These are phyloP conservation scores for Mystacides longicornis DNA, from an alignment of 2,888 invertebrate species.

Conservation along the genomic window DNA sequence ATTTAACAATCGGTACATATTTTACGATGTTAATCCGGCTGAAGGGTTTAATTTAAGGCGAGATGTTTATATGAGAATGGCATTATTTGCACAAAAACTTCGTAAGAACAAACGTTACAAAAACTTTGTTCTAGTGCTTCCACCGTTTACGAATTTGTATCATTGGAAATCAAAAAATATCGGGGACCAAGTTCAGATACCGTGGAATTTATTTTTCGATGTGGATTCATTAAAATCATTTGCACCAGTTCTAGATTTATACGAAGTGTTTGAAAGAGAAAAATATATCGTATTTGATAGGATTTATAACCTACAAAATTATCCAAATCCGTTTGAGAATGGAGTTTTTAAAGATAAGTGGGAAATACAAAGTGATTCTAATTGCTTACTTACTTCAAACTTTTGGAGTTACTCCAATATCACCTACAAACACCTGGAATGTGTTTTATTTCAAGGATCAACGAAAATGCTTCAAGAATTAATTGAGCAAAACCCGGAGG, in stretches of 20 bases:
- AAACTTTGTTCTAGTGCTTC: conserved; percentile 60
- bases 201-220: conserved; percentile 86
- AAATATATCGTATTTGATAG: conserved; percentile 54
- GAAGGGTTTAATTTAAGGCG: conserved; percentile 96
- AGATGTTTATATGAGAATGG: conserved; percentile 92
- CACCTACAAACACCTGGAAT: conserved; percentile 56
- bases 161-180: conserved; percentile 73
- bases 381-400: conserved; percentile 35
- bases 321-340: conserved; percentile 73
- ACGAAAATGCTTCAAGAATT: conserved; percentile 57
- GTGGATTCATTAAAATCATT: conserved; percentile 66
- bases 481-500: conserved; percentile 38
- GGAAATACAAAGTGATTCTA: conserved; percentile 51
- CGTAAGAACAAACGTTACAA: conserved; percentile 38
- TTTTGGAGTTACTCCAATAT: conserved; percentile 72
- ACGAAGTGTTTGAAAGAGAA: conserved; percentile 55
- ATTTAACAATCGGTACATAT: conserved; percentile 11
- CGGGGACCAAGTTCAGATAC: conserved; percentile 51
- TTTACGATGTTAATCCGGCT: conserved; percentile 86
- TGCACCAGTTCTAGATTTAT: conserved; percentile 81
- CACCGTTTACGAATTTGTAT: conserved; percentile 85
- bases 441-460: conserved; percentile 79
- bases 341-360: conserved; percentile 80
- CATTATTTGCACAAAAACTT: conserved; percentile 69
- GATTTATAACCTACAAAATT: conserved; percentile 78